Base-by-base conservation (phyloP, 2,113 vertebrate species). In the Chaetorhynchus papuensis region DNA sequence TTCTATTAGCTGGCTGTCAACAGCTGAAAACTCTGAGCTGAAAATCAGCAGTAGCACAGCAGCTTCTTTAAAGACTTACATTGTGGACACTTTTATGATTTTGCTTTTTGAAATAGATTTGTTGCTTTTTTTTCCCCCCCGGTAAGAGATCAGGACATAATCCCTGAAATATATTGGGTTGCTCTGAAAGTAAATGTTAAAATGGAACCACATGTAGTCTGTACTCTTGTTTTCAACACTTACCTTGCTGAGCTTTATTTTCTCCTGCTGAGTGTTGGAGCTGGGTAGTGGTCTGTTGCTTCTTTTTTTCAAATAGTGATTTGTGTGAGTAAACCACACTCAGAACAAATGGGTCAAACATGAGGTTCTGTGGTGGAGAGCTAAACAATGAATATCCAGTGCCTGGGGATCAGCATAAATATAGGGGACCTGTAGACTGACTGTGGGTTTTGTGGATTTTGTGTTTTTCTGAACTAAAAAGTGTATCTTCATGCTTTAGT, bases 51-150 rank as follows among this genome's bases (percentile, higher is more conserved):
- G 41, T 61, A 69, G 60, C 31, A 53, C 23, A 75, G 27, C 28
- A 41, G 13, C 44, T 84, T 87, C 47, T 69, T 63, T 42, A n/a
- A 41, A 59, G 66, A 20, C 19, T 28, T 83, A 23, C 2, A 9
- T 31, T 69, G 39, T 77, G 20, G n/a, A 30, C 39, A 20, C 24
- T 37, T 82, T 50, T 41, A 42, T 66, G n/a, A 31, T 76, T 91
- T 66, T 75, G 33, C 33, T 42, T 68, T 90, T 60, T 74, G 49
- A 88, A 19, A 56, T 77, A 31, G 3, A 11, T 60, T 78, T 94
- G 30, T 42, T 7, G 0, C 2, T 10, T 50, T 33, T 49, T 41
- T n/a, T 27, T 77, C n/a, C 4, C 2, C 4, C 17, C 11, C 14
- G 10, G 15, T 49, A 35, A 50, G n/a, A 82, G 23, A 12, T 75